Evolutionary conservation across 2,888 invertebrate genomes (phyloP), one percentile per base, ranked within the genome.

Genomic region (Athalia cordata): DNA sequence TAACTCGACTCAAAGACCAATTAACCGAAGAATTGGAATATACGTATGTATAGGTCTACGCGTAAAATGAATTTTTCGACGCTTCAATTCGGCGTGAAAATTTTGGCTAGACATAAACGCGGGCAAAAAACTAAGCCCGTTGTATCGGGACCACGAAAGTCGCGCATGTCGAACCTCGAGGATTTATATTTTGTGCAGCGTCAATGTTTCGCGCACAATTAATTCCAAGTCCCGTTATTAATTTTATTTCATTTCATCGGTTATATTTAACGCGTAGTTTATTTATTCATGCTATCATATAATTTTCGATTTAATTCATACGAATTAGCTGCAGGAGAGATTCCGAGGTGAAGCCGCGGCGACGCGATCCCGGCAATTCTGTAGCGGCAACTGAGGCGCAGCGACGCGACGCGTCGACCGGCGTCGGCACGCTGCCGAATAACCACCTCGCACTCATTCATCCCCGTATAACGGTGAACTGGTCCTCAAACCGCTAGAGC

Each of bases 331-430:
- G n/a, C 29, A 29, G 13, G 47, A 11, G 57, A 45, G 70, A 72
- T 72, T 13, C 70, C 70, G 70, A 57, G 57, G 57, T 45, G n/a
- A 45, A 59, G 29, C 2, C 29, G 29, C 29, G 29, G 62, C 75
- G 75, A 75, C 62, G 75, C 75, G 75, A 61, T 50, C 75, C 50
- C 75, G 75, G 62, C 75, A 62, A 75, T 75, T 75, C 75, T 75
- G 75, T 62, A 49, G n/a, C 75, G 75, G 75, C 75, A 62, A 75
- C 75, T 75, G 75, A 75, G 62, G 62, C 62, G 62, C 8, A n/a
- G 75, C 62, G 62, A 47, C 47, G 62, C 75, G 50, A 62, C 62
- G 62, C 75, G 62, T 11, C 75, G 75, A 7, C 75, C 75, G 50
- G 50, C 75, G 59, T 49, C 62, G 62, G 70, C 70, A 72, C 52